phyloP scores from a whole-genome alignment of 2,113 vertebrate species.

The Hyperoodon ampullatus region DNA sequence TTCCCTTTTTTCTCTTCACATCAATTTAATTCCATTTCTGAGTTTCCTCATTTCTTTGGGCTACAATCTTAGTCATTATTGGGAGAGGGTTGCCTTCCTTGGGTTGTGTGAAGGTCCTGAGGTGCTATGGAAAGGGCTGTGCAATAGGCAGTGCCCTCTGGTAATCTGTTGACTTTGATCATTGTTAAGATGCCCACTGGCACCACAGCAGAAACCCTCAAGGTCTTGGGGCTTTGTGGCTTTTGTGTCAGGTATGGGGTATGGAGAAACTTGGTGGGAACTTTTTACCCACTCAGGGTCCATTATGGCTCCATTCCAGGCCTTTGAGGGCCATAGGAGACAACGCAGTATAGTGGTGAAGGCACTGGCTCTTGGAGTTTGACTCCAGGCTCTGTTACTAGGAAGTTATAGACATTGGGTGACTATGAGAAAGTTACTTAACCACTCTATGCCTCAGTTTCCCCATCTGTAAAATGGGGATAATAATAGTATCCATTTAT shows the following conservation, averaged over 20 bases:
- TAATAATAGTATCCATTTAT: neutral
- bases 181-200: neutral
- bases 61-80: neutral
- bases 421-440: neutral
- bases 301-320: neutral
- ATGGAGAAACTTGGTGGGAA: neutral
- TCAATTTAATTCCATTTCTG: neutral
- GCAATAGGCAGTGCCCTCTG: neutral
- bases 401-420: neutral
- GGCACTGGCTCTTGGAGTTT: neutral
- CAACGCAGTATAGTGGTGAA: neutral
- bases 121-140: neutral
- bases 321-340: neutral
- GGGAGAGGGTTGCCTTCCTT: neutral
- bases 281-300: neutral
- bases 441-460: neutral
- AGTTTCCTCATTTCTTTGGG: neutral
- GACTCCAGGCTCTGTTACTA: conserved; percentile 4
- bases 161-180: neutral
- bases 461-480: neutral
- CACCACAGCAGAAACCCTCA: neutral
- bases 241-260: neutral
- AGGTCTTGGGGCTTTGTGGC: neutral
- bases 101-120: neutral
- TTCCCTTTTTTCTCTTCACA: neutral